Conservation (phyloP, 2,113 vertebrate species). For the Mirza zaza region DNA sequence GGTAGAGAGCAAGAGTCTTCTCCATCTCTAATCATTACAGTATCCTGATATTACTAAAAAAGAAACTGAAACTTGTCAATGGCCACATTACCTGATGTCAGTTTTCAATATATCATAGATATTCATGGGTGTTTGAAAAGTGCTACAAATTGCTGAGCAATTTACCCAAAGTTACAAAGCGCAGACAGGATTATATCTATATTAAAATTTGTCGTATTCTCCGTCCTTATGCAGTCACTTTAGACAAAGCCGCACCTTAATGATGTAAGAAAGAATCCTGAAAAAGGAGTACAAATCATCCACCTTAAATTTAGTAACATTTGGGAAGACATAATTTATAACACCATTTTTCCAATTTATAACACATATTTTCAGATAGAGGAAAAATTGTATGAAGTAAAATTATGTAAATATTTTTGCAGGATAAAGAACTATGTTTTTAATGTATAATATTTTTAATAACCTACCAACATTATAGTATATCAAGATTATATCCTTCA, state of each 20-base stretch:
- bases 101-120: neutral
- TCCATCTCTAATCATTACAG: neutral
- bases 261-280: neutral
- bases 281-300: neutral
- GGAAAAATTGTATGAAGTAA: neutral
- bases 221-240: neutral
- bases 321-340: neutral
- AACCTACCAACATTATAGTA: neutral
- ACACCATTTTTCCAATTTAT: neutral
- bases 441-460: neutral
- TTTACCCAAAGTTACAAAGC: neutral
- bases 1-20: neutral
- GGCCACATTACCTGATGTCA: neutral
- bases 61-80: neutral
- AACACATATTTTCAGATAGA: neutral
- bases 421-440: neutral
- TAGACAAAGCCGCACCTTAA: neutral
- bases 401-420: neutral
- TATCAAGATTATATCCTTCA: neutral
- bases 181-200: neutral
- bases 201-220: neutral
- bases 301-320: neutral
- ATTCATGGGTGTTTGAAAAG: neutral
- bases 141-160: neutral
- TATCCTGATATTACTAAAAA: neutral